Base-by-base conservation (phyloP, 2,113 vertebrate species). In the Halichoerus grypus region DNA sequence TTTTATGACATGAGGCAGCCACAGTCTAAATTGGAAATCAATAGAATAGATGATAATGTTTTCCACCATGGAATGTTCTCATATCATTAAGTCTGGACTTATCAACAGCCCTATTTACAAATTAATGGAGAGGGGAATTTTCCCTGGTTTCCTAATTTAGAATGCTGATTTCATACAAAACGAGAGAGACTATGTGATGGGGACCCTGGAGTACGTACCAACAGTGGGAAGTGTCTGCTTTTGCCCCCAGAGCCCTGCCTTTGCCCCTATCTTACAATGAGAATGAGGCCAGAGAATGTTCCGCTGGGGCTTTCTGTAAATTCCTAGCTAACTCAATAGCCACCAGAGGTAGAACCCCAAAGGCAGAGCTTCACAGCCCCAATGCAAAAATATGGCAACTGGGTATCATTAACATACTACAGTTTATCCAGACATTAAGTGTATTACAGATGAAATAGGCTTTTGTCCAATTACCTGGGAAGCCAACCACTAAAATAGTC, bases 1-100 rank as follows among this genome's bases (percentile, higher is more conserved):
- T 93, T 97, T 95, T 59, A 81, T 72, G 93, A 96, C 55, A 24
- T 67, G 26, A 95, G 63, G 74, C 33, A 80, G 76, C 18, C 69
- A 95, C 7, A 92, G 3, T 55, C 65, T 31, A 87, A 92, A 74
- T 57, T 92, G 24, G 8, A 81, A 55, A 28, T 61, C 63, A 72
- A 39, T 15, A 92, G 83, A 92, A 53, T 13, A 84, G 55, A 77
- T 79, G 15, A 88, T 31, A 79, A 14, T 77, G 21, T 82, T 95
- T 92, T 79, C 39, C 59, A n/a, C 39, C 49, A 55, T 21, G 33
- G 28, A 96, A 87, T 79, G 26, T 82, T 69, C 57, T 71, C 21
- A 5, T 49, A n/a, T 94, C 89, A 90, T 74, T 83, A 84, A 63
- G 19, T 65, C 28, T 81, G 21, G 69, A 90, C 51, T 94, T 95